These are phyloP conservation scores for Malurus melanocephalus DNA, from an alignment of 2,113 vertebrate species.

Conservation along the genomic window DNA sequence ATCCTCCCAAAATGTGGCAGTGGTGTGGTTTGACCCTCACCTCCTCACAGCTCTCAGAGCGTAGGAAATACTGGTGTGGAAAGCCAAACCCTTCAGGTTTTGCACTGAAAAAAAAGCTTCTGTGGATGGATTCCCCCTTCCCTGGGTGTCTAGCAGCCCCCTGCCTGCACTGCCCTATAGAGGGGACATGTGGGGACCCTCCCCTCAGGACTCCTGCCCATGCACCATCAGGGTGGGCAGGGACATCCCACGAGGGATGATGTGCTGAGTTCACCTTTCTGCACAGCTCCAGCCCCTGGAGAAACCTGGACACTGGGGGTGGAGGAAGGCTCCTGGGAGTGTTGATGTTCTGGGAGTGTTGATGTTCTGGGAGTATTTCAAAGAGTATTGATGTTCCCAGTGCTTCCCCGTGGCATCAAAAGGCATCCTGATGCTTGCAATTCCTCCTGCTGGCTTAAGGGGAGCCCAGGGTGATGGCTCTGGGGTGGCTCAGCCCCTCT, in stretches of 20 bases:
- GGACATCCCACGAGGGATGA: background rate
- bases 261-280: background rate
- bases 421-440: background rate
- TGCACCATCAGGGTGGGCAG: rapidly evolving
- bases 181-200: background rate
- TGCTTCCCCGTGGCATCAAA: background rate
- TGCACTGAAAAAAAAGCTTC: background rate
- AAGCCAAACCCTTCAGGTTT: background rate
- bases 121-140: background rate
- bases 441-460: background rate
- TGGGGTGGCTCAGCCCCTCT: background rate
- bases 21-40: rapidly evolving
- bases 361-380: background rate
- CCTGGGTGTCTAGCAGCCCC: background rate
- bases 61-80: background rate
- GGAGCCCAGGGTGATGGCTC: background rate
- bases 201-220: background rate
- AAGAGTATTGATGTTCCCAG: background rate
- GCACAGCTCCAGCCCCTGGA: background rate
- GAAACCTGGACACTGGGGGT: background rate
- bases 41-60: background rate
- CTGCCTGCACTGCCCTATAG: background rate
- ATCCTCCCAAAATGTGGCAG: background rate
- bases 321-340: background rate
- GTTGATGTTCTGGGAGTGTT: too few species aligned